These are phyloP conservation scores for Drosophila navojoa DNA, from an alignment of 1,140 invertebrate genomes.

Conservation along the genomic window DNA sequence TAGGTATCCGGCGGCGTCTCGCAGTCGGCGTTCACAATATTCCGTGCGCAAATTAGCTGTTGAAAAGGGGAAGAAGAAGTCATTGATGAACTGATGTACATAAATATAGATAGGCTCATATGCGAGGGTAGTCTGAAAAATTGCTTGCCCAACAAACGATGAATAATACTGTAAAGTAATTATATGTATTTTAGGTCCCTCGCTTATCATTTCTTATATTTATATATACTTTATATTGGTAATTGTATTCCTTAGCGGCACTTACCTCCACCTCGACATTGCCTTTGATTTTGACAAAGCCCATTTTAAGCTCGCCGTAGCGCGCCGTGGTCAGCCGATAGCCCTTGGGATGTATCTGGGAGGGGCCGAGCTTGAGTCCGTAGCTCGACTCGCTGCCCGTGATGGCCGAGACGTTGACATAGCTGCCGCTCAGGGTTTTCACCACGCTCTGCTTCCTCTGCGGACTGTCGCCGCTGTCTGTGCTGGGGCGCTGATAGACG, in stretches of 20 bases:
- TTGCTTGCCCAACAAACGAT: too few species aligned
- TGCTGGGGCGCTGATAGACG: conserved; percentile 58
- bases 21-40: conserved; percentile 84
- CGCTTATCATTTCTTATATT: not conserved
- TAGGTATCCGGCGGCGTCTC: conserved; percentile 91
- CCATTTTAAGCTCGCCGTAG: conserved; percentile 93
- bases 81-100: not conserved
- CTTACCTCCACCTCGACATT: conserved; percentile 95
- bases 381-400: conserved; percentile 76
- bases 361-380: conserved; percentile 88
- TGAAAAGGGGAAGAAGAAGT: not conserved
- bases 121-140: too few species aligned
- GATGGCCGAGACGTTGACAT: conserved; percentile 59
- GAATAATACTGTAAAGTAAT: too few species aligned
- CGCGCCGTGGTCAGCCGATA: conserved; percentile 88
- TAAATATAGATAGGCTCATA: too few species aligned
- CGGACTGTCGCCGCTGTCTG: conserved; percentile 56
- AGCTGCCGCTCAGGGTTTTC: conserved; percentile 65
- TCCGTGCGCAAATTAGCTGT: conserved; percentile 84
- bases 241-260: too few species aligned
- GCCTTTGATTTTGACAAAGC: conserved; percentile 94
- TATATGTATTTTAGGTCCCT: too few species aligned
- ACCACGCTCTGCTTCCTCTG: conserved; percentile 73
- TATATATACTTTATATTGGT: too few species aligned
- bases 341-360: conserved; percentile 90